These are phyloP conservation scores for Cyclargus thomasi DNA, from an alignment of 1,140 invertebrate species.

Conservation along the genomic window DNA sequence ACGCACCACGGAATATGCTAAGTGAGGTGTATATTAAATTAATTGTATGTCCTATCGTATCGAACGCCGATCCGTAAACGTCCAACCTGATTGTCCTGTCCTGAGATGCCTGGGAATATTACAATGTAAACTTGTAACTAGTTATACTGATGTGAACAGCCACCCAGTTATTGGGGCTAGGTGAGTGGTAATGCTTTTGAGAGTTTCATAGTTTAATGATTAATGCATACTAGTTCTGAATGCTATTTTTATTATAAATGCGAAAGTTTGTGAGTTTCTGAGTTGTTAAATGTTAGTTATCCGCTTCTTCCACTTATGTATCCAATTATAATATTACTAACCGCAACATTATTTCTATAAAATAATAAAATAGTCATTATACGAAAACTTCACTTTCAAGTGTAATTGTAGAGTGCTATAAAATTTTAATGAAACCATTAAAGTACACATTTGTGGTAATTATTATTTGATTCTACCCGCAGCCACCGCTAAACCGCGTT, in stretches of 20 bases:
- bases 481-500: not conserved
- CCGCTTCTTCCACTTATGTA: too few species aligned
- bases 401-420: not conserved
- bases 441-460: not conserved
- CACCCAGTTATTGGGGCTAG: not conserved
- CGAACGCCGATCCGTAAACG: constrained; percentile 12
- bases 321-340: too few species aligned
- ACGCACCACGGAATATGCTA: constrained; percentile 17
- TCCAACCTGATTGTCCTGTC: not conserved
- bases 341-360: not conserved
- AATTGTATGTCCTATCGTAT: constrained; percentile 18
- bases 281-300: too few species aligned
- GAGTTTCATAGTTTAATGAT: too few species aligned
- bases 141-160: not conserved
- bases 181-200: too few species aligned
- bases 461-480: not conserved
- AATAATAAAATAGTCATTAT: not conserved
- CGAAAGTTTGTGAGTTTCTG: too few species aligned
- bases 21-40: constrained; percentile 20
- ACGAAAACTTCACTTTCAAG: not conserved
- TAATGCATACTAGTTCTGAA: too few species aligned
- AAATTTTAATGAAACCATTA: not conserved
- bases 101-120: constrained; percentile 1
- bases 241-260: too few species aligned
- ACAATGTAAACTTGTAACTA: constrained; percentile 3